Evolutionary conservation across 2,797 vertebrate species (phyloP).

Genomic region (Margarornis squamiger): DNA sequence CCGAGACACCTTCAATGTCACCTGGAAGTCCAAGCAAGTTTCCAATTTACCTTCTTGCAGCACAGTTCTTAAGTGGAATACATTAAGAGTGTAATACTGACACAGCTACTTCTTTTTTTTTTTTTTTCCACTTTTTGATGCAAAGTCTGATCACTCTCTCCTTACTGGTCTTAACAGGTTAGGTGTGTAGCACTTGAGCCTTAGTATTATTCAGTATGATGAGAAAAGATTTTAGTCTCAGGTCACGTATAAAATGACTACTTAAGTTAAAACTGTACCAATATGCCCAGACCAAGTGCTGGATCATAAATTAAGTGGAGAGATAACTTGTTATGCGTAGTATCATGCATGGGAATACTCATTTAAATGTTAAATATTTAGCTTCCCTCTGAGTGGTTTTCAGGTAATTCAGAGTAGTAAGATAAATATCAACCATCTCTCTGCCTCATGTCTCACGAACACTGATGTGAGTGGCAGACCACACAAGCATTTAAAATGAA

Average conservation of each 20-base stretch:
- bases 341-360: background rate
- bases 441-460: background rate
- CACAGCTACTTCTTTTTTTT: background rate
- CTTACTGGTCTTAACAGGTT: background rate
- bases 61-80: background rate
- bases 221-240: background rate
- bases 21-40: background rate
- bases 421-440: background rate
- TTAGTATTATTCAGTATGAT: background rate
- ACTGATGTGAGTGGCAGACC: background rate
- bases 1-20: background rate
- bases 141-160: background rate
- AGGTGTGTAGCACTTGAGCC: background rate
- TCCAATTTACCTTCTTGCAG: background rate
- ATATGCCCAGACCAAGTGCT: background rate
- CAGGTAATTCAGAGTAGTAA: background rate
- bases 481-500: background rate
- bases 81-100: background rate
- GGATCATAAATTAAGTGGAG: background rate
- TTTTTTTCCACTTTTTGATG: background rate
- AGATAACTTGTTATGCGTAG: background rate
- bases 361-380: constrained; percentile 65
- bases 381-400: constrained; percentile 42
- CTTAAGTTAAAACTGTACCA: background rate
- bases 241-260: background rate